Base-by-base conservation (phyloP, 2,888 invertebrate species). In the Celastrina argiolus region DNA sequence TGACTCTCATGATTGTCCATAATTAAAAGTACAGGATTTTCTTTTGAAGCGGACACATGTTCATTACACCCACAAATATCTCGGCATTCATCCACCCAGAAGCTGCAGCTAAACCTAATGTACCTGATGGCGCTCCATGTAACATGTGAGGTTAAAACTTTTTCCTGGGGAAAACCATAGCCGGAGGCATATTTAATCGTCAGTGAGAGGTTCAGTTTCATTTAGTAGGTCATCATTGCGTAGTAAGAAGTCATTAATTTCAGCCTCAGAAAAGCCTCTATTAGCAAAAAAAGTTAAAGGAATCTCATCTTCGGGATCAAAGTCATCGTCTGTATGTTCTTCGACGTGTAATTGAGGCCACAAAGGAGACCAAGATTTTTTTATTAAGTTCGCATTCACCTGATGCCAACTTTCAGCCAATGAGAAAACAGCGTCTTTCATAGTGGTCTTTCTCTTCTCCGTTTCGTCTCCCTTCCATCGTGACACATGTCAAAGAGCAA, bases 41-140 rank as follows among this genome's bases (percentile, higher is more conserved):
- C 67, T 28, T 56, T 64, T 5, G 56, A 64, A 6, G 64, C 39
- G 10, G 16, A 31, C 10, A 42, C 22, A 31, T 67, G 64, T 75
- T 72, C 73, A 83, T 77, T 39, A 79, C 76, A 61, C 78, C 65
- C 10, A 78, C 65, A 73, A 82, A 84, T 22, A 78, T 65, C 51
- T 78, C 75, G 10, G 72, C 67, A 56, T 75, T 81, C 78, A 82
- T 81, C 82, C 81, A 83, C 28, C 82, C 82, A 63, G 73, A 73
- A 64, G 76, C 75, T 69, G 74, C 56, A 36, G 79, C 81, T 26
- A 81, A 69, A 36, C 79, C 81, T 63, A 81, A 70, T 45, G 78
- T 77, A 51, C 79, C 80, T 63, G 76, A 66, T 66, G 80, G 81
- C 59, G 80, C 81, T 69, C 76, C 78, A 67, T 72, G 72, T 26